phyloP scores from a whole-genome alignment of 2,113 vertebrate genomes.

The Serilophus lunatus region DNA sequence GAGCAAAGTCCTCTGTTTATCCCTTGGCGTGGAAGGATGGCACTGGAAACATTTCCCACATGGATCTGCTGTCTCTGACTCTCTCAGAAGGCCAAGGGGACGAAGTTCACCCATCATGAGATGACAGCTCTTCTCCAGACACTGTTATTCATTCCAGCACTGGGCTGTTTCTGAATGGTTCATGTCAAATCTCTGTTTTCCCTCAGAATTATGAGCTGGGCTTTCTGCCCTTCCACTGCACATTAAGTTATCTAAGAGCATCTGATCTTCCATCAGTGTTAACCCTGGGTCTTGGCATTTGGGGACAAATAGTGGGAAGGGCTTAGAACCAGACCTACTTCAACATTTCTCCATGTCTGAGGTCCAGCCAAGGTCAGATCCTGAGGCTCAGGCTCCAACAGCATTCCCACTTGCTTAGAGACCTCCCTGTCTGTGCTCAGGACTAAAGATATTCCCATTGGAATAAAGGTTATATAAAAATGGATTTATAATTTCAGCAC shows the following conservation, averaged over 20 bases:
- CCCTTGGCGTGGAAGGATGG: background rate
- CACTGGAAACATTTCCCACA: background rate
- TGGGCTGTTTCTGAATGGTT: background rate
- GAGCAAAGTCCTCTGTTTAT: background rate
- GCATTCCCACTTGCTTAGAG: background rate
- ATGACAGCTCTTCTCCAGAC: background rate
- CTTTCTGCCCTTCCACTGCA: background rate
- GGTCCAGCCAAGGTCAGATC: background rate
- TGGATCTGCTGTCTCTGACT: background rate
- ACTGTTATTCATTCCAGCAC: background rate
- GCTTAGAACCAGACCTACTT: background rate
- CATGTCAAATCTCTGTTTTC: background rate
- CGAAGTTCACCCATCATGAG: rapidly evolving
- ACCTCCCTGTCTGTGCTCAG: background rate
- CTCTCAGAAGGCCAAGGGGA: background rate
- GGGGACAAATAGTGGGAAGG: background rate
- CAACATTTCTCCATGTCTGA: background rate
- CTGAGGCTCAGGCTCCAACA: background rate
- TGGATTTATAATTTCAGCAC: background rate
- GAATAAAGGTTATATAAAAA: background rate
- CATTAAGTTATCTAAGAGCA: background rate
- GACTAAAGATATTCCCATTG: rapidly evolving
- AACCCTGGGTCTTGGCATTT: background rate
- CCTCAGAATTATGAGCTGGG: background rate
- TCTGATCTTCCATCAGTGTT: background rate